Percentiles rank a stretch among this genome's conserved stretches.
Conservation (phyloP, 2,797 vertebrate genomes). For the Benthosema pterotum region DNA sequence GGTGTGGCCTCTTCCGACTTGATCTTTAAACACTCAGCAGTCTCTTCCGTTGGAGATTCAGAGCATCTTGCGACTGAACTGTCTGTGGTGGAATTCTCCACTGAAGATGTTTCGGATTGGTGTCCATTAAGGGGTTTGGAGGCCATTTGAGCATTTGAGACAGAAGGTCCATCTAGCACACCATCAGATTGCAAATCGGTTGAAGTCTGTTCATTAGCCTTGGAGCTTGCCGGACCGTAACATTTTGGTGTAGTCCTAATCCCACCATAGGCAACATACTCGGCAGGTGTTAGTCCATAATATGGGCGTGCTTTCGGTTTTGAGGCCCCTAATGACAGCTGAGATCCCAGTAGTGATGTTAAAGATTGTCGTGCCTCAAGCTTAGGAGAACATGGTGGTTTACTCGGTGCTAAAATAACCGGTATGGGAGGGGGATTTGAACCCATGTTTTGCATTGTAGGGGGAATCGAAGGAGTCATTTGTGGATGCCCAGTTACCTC, state of each 20-base stretch:
- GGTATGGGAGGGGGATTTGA: conserved; percentile 27
- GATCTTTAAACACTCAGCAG: conserved; percentile 41
- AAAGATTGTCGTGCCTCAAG: conserved; percentile 71
- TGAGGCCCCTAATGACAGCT: conserved; percentile 63
- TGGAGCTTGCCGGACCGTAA: conserved; percentile 36
- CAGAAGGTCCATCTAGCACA: conserved; percentile 34
- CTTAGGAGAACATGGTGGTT: conserved; percentile 45
- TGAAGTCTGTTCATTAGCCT: conserved; percentile 25
- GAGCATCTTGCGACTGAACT: conserved; percentile 16
- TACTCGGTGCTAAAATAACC: conserved; percentile 13
- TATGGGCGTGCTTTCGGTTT: conserved; percentile 74
- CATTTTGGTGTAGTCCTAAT: conserved; percentile 56
- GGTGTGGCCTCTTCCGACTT: conserved; percentile 41
- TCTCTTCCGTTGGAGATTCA: conserved; percentile 31
- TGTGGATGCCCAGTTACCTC: conserved; percentile 55
- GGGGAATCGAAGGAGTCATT: conserved; percentile 59
- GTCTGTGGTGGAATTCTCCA: conserved; percentile 26
- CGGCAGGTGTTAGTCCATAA: conserved; percentile 78
- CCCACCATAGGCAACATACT: conserved; percentile 75
- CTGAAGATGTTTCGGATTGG: conserved; percentile 22
- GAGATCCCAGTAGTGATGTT: conserved; percentile 66
- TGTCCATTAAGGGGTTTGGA: conserved; percentile 48
- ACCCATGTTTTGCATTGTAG: conserved; percentile 36
- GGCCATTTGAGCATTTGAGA: conserved; percentile 42
- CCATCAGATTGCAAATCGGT: conserved; percentile 44